Evolutionary conservation across 2,113 vertebrate species (phyloP), one percentile per base, ranked within the genome.

Genomic region (Pipa parva): DNA sequence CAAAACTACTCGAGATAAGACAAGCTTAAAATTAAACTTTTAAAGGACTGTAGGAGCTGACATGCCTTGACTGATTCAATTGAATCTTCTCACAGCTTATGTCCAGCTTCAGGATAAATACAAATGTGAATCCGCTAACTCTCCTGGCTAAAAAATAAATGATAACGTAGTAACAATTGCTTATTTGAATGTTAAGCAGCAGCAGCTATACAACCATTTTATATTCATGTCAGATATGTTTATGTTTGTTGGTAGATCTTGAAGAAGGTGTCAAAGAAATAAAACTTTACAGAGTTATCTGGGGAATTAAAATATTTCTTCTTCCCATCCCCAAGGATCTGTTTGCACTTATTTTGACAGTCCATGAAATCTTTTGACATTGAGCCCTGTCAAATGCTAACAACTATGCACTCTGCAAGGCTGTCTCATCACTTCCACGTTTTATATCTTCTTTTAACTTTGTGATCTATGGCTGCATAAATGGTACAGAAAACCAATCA

Each of bases 201-300:
- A 65, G 83, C 85, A 81, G 79, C 77, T 81, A 89, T 83, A 83
- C 75, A 87, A 84, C 87, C 80, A 88, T 91, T 82, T 88, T 79
- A 81, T 81, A 90, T 87, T 90, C 83, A 80, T 87, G 85, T 91
- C 93, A 88, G 81, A 84, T 73, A 73, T 73, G 77, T 88, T 89
- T 88, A 87, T 84, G 83, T 84, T 83, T 86, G 84, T 84, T 80
- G 84, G 73, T 82, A 83, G 79, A 87, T 84, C 65, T 86, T 85
- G 91, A 83, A 83, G 86, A 88, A 90, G 83, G 86, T 94, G 92
- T 95, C 92, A 94, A 90, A 92, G 83, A 90, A 85, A 79, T 81
- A 80, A 89, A 92, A 91, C 76, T 86, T 84, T 76, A 72, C 74
- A 2, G 63, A 73, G 76, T 85, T n/a, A 75, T 84, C 85, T 82